Percentiles rank a stretch among this genome's conserved stretches.
Conservation (phyloP, 2,888 invertebrate genomes). For the Peribatodes rhomboidaria region DNA sequence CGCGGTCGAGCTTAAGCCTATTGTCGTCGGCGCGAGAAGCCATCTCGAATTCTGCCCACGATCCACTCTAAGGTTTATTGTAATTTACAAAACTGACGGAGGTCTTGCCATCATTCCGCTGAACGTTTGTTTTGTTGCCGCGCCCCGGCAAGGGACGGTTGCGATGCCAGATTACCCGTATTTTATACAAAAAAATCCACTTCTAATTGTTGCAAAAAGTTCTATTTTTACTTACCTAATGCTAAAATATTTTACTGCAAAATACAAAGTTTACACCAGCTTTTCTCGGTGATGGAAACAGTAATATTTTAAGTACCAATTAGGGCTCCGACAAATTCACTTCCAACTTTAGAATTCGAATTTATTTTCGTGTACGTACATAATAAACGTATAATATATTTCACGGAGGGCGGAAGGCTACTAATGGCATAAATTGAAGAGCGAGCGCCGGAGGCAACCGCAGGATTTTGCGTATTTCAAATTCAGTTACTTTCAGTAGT, state of each 20-base stretch:
- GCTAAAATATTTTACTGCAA: slow-evolving; percentile 34
- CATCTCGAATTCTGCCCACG: slow-evolving; percentile 81
- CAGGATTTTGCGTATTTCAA: slow-evolving; percentile 81
- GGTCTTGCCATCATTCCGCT: slow-evolving; percentile 75
- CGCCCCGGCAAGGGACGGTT: slow-evolving; percentile 52
- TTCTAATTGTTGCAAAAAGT: slow-evolving; percentile 36
- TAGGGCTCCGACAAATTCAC: slow-evolving; percentile 61
- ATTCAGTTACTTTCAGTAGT: slow-evolving; percentile 73
- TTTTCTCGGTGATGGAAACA: slow-evolving; percentile 42
- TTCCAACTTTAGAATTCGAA: slow-evolving; percentile 61
- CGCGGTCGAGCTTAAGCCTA: slow-evolving; percentile 70
- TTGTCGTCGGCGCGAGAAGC: slow-evolving; percentile 71
- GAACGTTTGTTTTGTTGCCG: slow-evolving; percentile 73
- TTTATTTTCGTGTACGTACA: slow-evolving; percentile 56
- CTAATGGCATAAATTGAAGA: slow-evolving; percentile 82
- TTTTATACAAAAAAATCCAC: slow-evolving; percentile 44
- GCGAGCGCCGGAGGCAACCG: slow-evolving; percentile 72
- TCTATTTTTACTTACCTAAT: slow-evolving; percentile 27
- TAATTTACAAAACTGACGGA: slow-evolving; percentile 84
- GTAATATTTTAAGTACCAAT: slow-evolving; percentile 50
- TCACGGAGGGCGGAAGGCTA: slow-evolving; percentile 70
- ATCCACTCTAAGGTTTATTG: slow-evolving; percentile 80
- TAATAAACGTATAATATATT: slow-evolving; percentile 65
- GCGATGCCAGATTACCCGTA: slow-evolving; percentile 55
- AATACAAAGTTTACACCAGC: slow-evolving; percentile 41